Base-by-base conservation (phyloP, 1,140 invertebrate species). In the Rhizoglyphus robini region DNA sequence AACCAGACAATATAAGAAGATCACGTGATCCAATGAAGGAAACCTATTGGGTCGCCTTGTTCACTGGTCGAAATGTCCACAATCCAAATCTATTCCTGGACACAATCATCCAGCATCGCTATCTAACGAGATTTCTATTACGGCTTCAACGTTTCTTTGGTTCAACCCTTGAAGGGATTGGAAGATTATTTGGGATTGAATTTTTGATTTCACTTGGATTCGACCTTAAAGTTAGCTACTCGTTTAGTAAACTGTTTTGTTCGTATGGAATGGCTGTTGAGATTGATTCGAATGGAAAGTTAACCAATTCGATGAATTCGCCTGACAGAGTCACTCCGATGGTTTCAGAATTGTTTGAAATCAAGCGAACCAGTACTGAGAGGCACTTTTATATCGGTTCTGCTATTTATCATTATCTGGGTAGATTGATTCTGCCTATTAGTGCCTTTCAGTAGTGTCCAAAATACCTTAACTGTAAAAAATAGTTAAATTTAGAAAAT, bases 1-100 rank as follows among this genome's bases (percentile, higher is more conserved):
- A 80, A 5, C 86, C 87, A 23, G 88, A 93, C 74, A 91, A 90
- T 74, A 74, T 90, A 34, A 79, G 84, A 47, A 75, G 76, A 0
- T 84, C 84, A 71, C 81, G 78, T 25, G 74, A 49, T 59, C 8
- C 18, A 13, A 20, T 36, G 15, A 20, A 80, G 30, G 84, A 83
- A 31, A 85, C 84, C 8, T 82, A 87, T 69, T 79, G 86, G 65
- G 78, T 88, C 0, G 78, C 79, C 2, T 71, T 88, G 11, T 75
- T 84, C 15, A 34, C 71, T 0, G 73, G 75, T 5, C 73, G 78
- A 30, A 65, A 70, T 31, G 61, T 68, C 25, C 5, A 63, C 13
- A 70, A 72, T 30, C 69, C 70, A 27, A 72, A 70, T 11, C 67
- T 67, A 27, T 31, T 73, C 4, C 20, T 74, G n/a, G 77, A 79